These are phyloP conservation scores for Eudemis profundana DNA, from an alignment of 2,888 invertebrate species.

Conservation along the genomic window DNA sequence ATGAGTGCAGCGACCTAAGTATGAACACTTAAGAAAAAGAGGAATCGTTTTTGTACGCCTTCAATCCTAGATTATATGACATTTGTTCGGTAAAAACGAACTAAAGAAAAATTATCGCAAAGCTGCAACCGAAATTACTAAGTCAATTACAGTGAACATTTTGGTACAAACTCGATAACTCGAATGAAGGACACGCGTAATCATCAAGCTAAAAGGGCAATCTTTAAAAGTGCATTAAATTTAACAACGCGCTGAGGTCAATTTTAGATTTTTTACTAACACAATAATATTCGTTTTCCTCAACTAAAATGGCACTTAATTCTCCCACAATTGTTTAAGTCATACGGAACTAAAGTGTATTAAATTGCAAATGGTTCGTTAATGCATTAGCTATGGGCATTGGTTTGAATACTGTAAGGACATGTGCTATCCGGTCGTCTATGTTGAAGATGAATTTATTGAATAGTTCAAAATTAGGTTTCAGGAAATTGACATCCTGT, in stretches of 20 bases:
- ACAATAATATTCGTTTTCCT: constrained; percentile 42
- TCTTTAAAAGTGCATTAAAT: constrained; percentile 39
- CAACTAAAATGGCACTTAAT: constrained; percentile 43
- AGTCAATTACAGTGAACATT: background rate
- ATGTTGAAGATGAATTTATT: background rate
- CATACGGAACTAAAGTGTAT: constrained; percentile 42
- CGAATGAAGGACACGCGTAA: constrained; percentile 28
- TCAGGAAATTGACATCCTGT: no score
- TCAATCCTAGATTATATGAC: no score
- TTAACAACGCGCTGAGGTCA: constrained; percentile 35
- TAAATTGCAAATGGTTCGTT: constrained; percentile 42
- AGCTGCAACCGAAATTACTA: no score
- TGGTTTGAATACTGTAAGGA: constrained; percentile 17
- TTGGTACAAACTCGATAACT: background rate
- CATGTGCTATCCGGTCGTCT: constrained; percentile 6
- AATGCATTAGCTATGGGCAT: constrained; percentile 41
- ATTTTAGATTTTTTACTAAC: constrained; percentile 32
- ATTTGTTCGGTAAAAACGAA: no score
- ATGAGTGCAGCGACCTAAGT: no score
- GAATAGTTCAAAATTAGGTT: no score
- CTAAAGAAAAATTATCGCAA: no score
- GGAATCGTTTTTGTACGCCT: no score
- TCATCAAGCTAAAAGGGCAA: constrained; percentile 29
- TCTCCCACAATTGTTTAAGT: constrained; percentile 42
- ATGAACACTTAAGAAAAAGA: no score